These are phyloP conservation scores for Drosophila multiciliata DNA, from an alignment of 2,888 invertebrate species.

Conservation along the genomic window DNA sequence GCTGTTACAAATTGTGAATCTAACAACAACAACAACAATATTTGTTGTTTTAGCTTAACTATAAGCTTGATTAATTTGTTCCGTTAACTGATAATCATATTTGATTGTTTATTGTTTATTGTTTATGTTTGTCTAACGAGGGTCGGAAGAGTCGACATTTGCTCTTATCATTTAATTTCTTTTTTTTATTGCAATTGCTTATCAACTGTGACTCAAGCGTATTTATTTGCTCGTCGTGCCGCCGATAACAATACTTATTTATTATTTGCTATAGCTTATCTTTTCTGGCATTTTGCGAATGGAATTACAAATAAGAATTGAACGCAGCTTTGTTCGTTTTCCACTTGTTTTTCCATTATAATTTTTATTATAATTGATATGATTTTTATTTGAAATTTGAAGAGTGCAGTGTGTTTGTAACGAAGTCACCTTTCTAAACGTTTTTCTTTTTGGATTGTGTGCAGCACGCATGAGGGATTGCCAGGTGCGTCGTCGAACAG, in stretches of 20 bases:
- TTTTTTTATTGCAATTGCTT: background rate
- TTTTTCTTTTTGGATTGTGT: slow-evolving; percentile 1
- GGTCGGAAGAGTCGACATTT: background rate
- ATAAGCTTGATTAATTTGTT: background rate
- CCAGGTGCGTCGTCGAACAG: slow-evolving; percentile 19
- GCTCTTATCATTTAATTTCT: slow-evolving; percentile 5
- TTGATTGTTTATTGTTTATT: background rate
- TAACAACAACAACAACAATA: background rate
- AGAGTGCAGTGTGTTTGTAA: background rate
- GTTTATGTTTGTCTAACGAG: background rate
- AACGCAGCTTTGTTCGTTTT: background rate
- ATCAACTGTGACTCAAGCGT: slow-evolving; percentile 10
- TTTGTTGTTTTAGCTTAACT: background rate
- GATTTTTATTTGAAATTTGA: background rate
- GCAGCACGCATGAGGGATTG: slow-evolving; percentile 38
- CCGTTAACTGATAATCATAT: background rate
- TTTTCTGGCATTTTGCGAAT: background rate
- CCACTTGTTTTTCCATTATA: background rate
- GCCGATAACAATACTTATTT: background rate
- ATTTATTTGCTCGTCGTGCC: slow-evolving; percentile 8
- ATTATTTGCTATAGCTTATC: background rate
- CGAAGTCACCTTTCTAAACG: background rate
- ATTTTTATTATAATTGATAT: background rate
- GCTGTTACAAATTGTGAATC: background rate
- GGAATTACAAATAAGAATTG: background rate